Percentiles rank a stretch among this genome's conserved stretches.
phyloP scores from a whole-genome alignment of 2,888 invertebrate genomes.

The Allolobophora icterica region DNA sequence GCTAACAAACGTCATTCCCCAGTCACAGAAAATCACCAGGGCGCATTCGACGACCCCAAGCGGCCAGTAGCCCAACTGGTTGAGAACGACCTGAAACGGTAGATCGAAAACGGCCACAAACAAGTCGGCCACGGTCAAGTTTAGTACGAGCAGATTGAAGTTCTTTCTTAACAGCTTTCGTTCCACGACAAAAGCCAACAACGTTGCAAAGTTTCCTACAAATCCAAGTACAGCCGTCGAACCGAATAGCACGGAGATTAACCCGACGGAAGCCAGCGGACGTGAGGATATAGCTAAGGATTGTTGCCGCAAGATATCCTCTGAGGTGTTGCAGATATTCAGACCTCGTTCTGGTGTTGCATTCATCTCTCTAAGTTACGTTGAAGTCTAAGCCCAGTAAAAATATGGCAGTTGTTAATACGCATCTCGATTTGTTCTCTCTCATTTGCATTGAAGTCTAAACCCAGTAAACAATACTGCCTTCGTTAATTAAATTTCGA shows the following conservation, averaged over 20 bases:
- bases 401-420: too few species aligned
- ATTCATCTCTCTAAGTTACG: too few species aligned
- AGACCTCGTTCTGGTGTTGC: background rate
- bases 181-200: slow-evolving; percentile 57
- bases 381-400: too few species aligned
- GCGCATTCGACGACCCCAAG: slow-evolving; percentile 60
- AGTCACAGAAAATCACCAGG: slow-evolving; percentile 63
- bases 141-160: slow-evolving; percentile 59
- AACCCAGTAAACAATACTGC: too few species aligned
- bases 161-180: slow-evolving; percentile 56
- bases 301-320: background rate
- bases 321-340: background rate
- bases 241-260: background rate
- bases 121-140: slow-evolving; percentile 57
- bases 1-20: slow-evolving; percentile 64
- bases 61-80: slow-evolving; percentile 61
- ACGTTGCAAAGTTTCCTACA: slow-evolving; percentile 59
- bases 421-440: too few species aligned
- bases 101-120: slow-evolving; percentile 61
- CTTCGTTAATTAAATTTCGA: too few species aligned
- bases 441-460: too few species aligned
- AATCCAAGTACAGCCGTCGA: slow-evolving; percentile 49
- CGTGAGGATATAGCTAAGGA: background rate
- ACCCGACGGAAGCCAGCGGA: background rate
- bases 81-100: slow-evolving; percentile 59